Conservation (phyloP, 2,797 vertebrate genomes). For the Acropternis orthonyx region DNA sequence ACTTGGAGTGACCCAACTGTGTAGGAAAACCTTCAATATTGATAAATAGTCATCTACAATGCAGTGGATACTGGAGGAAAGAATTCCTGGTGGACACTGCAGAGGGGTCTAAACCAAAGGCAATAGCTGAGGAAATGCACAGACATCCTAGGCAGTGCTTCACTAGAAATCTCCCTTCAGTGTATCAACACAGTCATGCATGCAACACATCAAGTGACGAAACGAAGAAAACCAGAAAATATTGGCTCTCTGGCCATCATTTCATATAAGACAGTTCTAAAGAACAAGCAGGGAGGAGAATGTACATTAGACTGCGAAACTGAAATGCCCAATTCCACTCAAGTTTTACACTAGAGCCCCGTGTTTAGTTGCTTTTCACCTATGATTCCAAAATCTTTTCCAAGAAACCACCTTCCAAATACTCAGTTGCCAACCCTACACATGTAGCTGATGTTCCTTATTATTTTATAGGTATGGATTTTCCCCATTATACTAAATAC, state of each 20-base stretch:
- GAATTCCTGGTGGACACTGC: neutral
- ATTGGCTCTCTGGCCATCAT: neutral
- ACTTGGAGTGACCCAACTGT: neutral
- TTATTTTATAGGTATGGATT: neutral
- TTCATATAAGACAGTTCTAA: neutral
- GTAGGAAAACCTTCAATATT: neutral
- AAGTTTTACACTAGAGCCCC: neutral
- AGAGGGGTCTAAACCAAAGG: neutral
- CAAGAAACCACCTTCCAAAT: neutral
- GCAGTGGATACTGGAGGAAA: neutral
- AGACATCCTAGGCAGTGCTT: neutral
- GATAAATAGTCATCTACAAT: neutral
- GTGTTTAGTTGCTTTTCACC: neutral
- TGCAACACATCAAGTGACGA: accelerated
- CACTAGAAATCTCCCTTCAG: neutral
- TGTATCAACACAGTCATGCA: neutral
- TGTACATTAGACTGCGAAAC: neutral
- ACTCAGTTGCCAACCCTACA: neutral
- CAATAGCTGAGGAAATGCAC: neutral
- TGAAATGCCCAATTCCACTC: neutral
- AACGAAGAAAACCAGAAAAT: neutral
- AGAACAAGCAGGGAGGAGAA: neutral
- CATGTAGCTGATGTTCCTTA: neutral
- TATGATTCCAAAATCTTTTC: neutral
- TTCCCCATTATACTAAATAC: neutral